phyloP scores from a whole-genome alignment of 2,797 vertebrate genomes.

The Lateolabrax maculatus region DNA sequence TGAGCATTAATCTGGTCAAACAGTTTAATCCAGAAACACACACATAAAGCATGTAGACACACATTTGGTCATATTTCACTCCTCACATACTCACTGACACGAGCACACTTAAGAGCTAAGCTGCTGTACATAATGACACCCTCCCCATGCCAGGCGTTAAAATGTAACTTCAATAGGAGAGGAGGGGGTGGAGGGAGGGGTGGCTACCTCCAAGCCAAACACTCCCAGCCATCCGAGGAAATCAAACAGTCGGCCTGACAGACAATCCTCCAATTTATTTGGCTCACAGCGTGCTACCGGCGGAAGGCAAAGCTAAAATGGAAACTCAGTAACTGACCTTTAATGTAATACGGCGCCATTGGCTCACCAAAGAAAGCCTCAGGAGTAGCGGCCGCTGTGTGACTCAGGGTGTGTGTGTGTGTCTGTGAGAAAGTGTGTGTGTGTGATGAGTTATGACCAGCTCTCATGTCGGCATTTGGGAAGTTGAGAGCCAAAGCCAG shows the following conservation, averaged over 20 bases:
- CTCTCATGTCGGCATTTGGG: slow-evolving; percentile 72
- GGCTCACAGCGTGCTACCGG: slow-evolving; percentile 61
- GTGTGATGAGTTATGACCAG: slow-evolving; percentile 73
- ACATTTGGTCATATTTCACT: slow-evolving; percentile 14
- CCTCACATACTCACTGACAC: slow-evolving; percentile 30
- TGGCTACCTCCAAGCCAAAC: slow-evolving; percentile 52
- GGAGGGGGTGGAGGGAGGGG: slow-evolving; percentile 6
- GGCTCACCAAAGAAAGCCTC: slow-evolving; percentile 67
- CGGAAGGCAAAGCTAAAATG: slow-evolving; percentile 70
- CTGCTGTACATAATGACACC: slow-evolving; percentile 30
- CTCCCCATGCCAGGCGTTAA: slow-evolving; percentile 29
- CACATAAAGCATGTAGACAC: neutral
- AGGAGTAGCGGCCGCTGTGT: slow-evolving; percentile 41
- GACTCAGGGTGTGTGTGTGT: slow-evolving; percentile 42
- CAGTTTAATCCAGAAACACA: neutral
- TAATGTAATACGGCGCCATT: slow-evolving; percentile 74
- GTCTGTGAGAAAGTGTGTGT: slow-evolving; percentile 31
- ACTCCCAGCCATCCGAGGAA: slow-evolving; percentile 53
- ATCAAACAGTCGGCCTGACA: slow-evolving; percentile 68
- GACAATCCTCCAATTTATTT: slow-evolving; percentile 72
- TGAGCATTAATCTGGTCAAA: neutral
- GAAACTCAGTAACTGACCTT: slow-evolving; percentile 79
- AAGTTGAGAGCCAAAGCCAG: slow-evolving; percentile 78
- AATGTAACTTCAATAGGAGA: slow-evolving; percentile 33
- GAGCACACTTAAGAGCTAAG: slow-evolving; percentile 41